These are phyloP conservation scores for Centroberyx gerrardi DNA, from an alignment of 2,797 vertebrate genomes.

Conservation along the genomic window DNA sequence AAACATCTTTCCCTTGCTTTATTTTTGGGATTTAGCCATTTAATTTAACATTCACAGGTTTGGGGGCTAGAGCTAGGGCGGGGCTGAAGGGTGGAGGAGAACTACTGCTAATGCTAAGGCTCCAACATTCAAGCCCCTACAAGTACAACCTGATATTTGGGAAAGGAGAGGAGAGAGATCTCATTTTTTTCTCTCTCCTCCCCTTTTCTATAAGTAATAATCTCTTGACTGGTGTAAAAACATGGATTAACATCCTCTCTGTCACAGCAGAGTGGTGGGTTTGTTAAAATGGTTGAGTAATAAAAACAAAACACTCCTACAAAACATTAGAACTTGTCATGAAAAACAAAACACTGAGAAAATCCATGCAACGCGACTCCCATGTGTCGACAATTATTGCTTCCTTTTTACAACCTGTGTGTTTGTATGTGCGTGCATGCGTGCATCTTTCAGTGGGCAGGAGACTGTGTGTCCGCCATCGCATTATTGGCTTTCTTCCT, in stretches of 20 bases:
- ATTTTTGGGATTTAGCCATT: constrained; percentile 79
- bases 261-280: constrained; percentile 56
- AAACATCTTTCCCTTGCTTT: constrained; percentile 65
- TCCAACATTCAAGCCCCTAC: constrained; percentile 59
- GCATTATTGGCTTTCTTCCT: constrained; percentile 90
- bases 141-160: constrained; percentile 66
- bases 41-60: constrained; percentile 75
- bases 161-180: constrained; percentile 52
- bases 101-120: constrained; percentile 71
- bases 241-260: constrained; percentile 61
- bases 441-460: constrained; percentile 70
- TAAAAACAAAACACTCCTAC: constrained; percentile 79
- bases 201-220: constrained; percentile 64
- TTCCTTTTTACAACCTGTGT: constrained; percentile 84
- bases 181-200: constrained; percentile 20
- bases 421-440: constrained; percentile 61
- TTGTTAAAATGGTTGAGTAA: constrained; percentile 81
- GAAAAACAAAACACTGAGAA: constrained; percentile 79
- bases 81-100: constrained; percentile 36
- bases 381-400: constrained; percentile 90
- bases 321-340: constrained; percentile 78
- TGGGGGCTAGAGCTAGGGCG: constrained; percentile 54
- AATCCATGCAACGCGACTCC: constrained; percentile 76
- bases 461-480: constrained; percentile 58
- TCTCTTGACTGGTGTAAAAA: constrained; percentile 76